Percentiles rank a stretch among this genome's conserved stretches.
phyloP scores from a whole-genome alignment of 2,113 vertebrate species.

The Antechinus flavipes region DNA sequence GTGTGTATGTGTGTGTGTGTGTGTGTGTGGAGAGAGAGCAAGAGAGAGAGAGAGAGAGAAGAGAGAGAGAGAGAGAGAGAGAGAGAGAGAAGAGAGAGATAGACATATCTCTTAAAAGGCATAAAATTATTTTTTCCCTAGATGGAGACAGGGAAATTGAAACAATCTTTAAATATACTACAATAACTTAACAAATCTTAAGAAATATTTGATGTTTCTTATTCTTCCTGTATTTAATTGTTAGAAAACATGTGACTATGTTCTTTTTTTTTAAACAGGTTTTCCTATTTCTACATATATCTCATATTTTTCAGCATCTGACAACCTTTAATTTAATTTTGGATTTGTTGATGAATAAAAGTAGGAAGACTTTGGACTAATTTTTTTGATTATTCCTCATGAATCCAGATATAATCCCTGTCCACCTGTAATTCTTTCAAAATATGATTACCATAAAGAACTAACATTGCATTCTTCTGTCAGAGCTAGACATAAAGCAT shows the following conservation, averaged over 20 bases:
- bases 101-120: constrained; percentile 58
- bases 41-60: too few species aligned
- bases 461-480: too few species aligned
- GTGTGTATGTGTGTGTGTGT: not conserved
- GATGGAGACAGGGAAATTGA: constrained; percentile 51
- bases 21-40: too few species aligned
- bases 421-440: too few species aligned
- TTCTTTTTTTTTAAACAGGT: constrained; percentile 51
- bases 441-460: too few species aligned
- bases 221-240: constrained; percentile 40
- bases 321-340: constrained; percentile 33
- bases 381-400: not conserved
- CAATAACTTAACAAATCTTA: constrained; percentile 48
- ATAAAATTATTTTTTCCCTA: constrained; percentile 59
- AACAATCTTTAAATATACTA: constrained; percentile 52
- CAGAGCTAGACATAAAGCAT: too few species aligned
- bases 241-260: constrained; percentile 25
- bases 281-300: constrained; percentile 57
- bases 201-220: constrained; percentile 60
- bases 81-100: too few species aligned
- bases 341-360: constrained; percentile 25
- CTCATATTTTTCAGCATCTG: constrained; percentile 49
- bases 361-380: constrained; percentile 31
- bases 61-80: too few species aligned
- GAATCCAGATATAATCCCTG: too few species aligned